Percentiles rank a stretch among this genome's conserved stretches.
phyloP scores from a whole-genome alignment of 1,140 invertebrate species.

The Trialeurodes vaporariorum region DNA sequence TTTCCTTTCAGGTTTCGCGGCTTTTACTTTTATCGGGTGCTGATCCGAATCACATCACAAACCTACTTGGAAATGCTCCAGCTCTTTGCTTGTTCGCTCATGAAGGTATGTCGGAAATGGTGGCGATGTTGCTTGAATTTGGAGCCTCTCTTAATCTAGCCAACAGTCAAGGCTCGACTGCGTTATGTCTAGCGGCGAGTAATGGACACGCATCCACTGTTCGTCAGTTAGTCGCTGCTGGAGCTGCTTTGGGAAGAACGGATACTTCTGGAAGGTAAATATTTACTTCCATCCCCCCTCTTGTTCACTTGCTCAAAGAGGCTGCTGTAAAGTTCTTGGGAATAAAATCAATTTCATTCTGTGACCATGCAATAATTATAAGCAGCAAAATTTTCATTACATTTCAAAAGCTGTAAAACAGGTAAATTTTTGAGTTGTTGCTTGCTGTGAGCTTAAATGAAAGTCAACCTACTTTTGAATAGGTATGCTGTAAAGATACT shows the following conservation, averaged over 20 bases:
- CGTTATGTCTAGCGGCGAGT: slow-evolving; percentile 63
- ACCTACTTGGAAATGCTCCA: slow-evolving; percentile 69
- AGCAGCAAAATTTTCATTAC: too few relatives aligned
- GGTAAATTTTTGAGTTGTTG: too few relatives aligned
- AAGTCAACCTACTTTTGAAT: too few relatives aligned
- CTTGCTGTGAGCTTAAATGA: too few relatives aligned
- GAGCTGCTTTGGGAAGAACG: slow-evolving; percentile 59
- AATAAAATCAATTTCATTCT: too few relatives aligned
- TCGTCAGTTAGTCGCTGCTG: slow-evolving; percentile 53
- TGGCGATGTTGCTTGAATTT: slow-evolving; percentile 77
- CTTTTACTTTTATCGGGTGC: slow-evolving; percentile 82
- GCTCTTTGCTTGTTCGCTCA: slow-evolving; percentile 78
- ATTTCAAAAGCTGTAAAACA: too few relatives aligned
- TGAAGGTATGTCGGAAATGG: slow-evolving; percentile 78
- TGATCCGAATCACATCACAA: slow-evolving; percentile 69
- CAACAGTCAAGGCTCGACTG: slow-evolving; percentile 76
- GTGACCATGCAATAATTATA: too few relatives aligned
- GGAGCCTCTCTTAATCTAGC: slow-evolving; percentile 80
- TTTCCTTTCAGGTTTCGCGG: slow-evolving; percentile 54
- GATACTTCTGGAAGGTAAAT: slow-evolving; percentile 63
- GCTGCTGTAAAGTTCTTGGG: too few relatives aligned
- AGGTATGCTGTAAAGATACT: too few relatives aligned
- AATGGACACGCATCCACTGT: slow-evolving; percentile 69
- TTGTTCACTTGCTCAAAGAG: too few relatives aligned
- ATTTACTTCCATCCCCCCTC: too few relatives aligned